Percentiles rank a stretch among this genome's conserved stretches.
Evolutionary conservation across 2,113 vertebrate species (phyloP).

Genomic region (Lathamus discolor): DNA sequence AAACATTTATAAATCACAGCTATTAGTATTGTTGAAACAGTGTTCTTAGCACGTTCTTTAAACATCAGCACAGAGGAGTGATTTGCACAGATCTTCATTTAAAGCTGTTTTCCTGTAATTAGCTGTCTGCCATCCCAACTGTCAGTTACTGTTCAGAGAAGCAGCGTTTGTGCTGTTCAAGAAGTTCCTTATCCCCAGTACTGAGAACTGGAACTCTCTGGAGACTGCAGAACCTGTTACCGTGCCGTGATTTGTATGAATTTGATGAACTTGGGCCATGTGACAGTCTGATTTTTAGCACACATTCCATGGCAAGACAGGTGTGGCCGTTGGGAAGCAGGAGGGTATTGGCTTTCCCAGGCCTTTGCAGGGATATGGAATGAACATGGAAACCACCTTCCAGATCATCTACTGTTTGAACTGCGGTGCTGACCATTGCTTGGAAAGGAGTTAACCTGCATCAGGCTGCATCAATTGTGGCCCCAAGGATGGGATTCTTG

Average conservation of each 20-base stretch:
- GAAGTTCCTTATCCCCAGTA: neutral
- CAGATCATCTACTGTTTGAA: neutral
- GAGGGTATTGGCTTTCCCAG: neutral
- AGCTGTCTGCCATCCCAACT: neutral
- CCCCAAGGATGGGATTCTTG: neutral
- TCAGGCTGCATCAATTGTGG: neutral
- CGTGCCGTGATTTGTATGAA: neutral
- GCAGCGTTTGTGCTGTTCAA: neutral
- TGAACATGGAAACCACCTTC: neutral
- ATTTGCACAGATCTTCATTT: neutral
- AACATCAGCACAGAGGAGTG: neutral
- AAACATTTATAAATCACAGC: neutral
- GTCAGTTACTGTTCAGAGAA: neutral
- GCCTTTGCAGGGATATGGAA: neutral
- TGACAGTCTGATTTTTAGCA: neutral
- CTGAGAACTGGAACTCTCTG: neutral
- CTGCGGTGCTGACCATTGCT: neutral
- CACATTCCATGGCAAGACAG: accelerated
- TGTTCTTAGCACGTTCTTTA: neutral
- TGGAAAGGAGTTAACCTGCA: neutral
- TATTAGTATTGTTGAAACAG: neutral
- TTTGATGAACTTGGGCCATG: neutral
- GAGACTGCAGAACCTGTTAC: neutral
- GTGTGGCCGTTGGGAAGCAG: neutral
- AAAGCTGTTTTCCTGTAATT: neutral